These are phyloP conservation scores for Podarcis cretensis DNA, from an alignment of 2,113 vertebrate species.

Conservation along the genomic window DNA sequence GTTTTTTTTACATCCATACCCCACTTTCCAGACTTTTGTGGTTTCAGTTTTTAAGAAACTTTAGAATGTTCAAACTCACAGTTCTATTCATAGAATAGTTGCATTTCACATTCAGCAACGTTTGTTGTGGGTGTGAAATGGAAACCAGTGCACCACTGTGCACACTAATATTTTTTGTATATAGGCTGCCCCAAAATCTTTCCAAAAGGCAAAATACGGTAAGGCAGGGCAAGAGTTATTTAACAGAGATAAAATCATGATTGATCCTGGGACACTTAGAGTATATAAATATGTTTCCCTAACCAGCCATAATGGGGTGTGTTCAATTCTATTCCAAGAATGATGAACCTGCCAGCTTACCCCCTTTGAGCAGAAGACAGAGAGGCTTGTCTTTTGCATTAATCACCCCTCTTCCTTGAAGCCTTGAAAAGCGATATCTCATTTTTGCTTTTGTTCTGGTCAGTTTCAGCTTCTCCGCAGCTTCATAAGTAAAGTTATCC, in stretches of 20 bases:
- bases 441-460: background rate
- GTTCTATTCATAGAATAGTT: background rate
- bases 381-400: background rate
- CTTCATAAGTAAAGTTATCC: background rate
- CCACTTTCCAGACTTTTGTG: background rate
- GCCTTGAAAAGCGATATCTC: background rate
- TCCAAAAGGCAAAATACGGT: background rate
- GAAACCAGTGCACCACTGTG: background rate
- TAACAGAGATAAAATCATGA: background rate
- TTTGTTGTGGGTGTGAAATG: background rate
- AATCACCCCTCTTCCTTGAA: background rate
- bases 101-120: background rate
- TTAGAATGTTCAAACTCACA: background rate
- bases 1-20: background rate
- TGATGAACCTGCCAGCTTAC: background rate
- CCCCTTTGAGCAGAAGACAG: background rate
- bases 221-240: too few relatives aligned
- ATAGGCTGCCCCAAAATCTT: background rate
- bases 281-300: background rate
- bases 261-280: background rate
- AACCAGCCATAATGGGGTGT: background rate
- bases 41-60: background rate
- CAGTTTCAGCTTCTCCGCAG: background rate
- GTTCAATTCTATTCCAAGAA: background rate
- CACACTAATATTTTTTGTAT: background rate